These are phyloP conservation scores for Pelobates cultripes DNA, from an alignment of 2,797 vertebrate species.

Conservation along the genomic window DNA sequence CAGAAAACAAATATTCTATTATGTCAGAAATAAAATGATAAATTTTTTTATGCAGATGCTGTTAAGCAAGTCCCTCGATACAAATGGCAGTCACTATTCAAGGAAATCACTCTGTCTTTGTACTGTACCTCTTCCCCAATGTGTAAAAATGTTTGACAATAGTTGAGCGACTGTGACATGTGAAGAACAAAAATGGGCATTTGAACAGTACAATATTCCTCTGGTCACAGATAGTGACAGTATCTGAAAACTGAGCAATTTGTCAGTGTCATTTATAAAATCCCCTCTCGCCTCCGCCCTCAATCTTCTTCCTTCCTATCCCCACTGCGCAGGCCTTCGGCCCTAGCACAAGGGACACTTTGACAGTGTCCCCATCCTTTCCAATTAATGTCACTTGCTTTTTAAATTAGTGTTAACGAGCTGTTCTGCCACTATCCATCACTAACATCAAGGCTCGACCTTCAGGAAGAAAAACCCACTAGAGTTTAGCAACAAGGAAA, in stretches of 20 bases:
- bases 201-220: constrained; percentile 47
- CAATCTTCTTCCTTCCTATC: constrained; percentile 24
- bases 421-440: constrained; percentile 49
- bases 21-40: too few relatives aligned
- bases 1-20: too few relatives aligned
- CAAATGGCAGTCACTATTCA: background rate
- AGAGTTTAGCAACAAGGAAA: constrained; percentile 10
- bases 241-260: constrained; percentile 48
- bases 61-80: too few relatives aligned
- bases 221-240: constrained; percentile 49
- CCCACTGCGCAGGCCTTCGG: constrained; percentile 37
- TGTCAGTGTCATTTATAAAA: constrained; percentile 47
- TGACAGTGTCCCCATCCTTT: constrained; percentile 53
- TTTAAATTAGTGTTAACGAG: constrained; percentile 56
- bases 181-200: constrained; percentile 38
- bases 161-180: constrained; percentile 11
- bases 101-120: background rate
- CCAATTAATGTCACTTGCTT: constrained; percentile 52
- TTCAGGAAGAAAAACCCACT: constrained; percentile 39
- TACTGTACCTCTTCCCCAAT: background rate
- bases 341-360: constrained; percentile 46
- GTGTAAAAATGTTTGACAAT: constrained; percentile 9
- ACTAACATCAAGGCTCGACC: constrained; percentile 46
- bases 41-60: too few relatives aligned
- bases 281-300: background rate